phyloP scores from a whole-genome alignment of 2,888 invertebrate genomes.

The Proisotoma minuta region DNA sequence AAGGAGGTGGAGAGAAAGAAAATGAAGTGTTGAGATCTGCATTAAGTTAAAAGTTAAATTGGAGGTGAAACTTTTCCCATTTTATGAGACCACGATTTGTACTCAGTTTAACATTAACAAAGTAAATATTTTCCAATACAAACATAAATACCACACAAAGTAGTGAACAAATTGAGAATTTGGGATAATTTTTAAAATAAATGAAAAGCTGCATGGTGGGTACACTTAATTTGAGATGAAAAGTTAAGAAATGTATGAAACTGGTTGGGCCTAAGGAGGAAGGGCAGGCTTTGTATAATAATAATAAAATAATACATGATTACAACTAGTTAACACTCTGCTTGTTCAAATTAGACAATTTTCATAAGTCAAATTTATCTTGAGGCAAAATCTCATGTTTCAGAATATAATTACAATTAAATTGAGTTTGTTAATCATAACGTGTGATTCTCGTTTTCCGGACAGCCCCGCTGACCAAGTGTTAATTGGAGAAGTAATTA shows the following conservation, averaged over 20 bases:
- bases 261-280: too few relatives aligned
- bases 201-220: too few relatives aligned
- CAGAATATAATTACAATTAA: conserved; percentile 28
- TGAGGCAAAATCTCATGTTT: conserved; percentile 22
- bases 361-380: conserved; percentile 26
- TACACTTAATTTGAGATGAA: too few relatives aligned
- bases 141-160: too few relatives aligned
- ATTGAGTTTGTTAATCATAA: conserved; percentile 29
- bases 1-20: not conserved
- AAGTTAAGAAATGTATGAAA: too few relatives aligned
- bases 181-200: too few relatives aligned
- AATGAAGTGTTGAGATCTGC: conserved; percentile 29
- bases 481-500: too few relatives aligned
- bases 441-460: conserved; percentile 27
- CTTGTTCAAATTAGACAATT: conserved; percentile 21
- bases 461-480: conserved; percentile 6
- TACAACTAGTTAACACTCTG: conserved; percentile 17
- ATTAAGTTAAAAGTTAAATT: conserved; percentile 19
- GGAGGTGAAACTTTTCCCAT: conserved; percentile 16
- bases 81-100: too few relatives aligned
- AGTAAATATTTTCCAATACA: too few relatives aligned
- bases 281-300: not conserved
- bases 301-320: conserved; percentile 13
- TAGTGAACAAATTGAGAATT: too few relatives aligned
- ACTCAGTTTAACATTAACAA: too few relatives aligned